Evolutionary conservation across 2,888 invertebrate species (phyloP).

Genomic region (Plusia festucae): DNA sequence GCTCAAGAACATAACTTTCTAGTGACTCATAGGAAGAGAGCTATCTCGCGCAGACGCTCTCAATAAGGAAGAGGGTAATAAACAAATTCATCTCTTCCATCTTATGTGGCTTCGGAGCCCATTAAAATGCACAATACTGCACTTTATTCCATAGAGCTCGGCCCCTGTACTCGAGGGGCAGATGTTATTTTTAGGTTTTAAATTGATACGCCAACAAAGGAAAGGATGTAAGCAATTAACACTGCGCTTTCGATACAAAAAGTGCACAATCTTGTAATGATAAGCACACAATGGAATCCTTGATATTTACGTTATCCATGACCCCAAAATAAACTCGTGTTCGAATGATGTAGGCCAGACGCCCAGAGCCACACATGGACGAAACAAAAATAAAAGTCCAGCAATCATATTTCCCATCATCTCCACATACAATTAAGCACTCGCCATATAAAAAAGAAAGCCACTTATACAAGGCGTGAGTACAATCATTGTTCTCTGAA

Average conservation of each 20-base stretch:
- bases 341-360: conserved; percentile 72
- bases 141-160: conserved; percentile 81
- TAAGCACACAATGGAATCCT: conserved; percentile 60
- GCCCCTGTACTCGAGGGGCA: conserved; percentile 78
- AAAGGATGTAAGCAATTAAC: conserved; percentile 88
- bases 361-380: conserved; percentile 59
- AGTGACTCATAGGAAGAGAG: conserved; percentile 89
- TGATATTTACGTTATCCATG: conserved; percentile 64
- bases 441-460: conserved; percentile 84
- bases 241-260: conserved; percentile 78
- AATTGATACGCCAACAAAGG: conserved; percentile 87
- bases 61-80: conserved; percentile 89
- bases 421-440: conserved; percentile 83
- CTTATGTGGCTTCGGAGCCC: conserved; percentile 85
- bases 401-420: conserved; percentile 78
- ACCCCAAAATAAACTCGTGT: conserved; percentile 64
- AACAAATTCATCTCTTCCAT: conserved; percentile 89
- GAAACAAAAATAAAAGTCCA: conserved; percentile 72
- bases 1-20: conserved; percentile 87
- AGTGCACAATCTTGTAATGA: conserved; percentile 63
- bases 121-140: conserved; percentile 89
- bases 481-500: conserved; percentile 86
- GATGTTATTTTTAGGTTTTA: conserved; percentile 84
- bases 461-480: conserved; percentile 83
- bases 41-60: conserved; percentile 88